Evolutionary conservation across 2,888 invertebrate genomes (phyloP).

Genomic region (Zygaena filipendulae): DNA sequence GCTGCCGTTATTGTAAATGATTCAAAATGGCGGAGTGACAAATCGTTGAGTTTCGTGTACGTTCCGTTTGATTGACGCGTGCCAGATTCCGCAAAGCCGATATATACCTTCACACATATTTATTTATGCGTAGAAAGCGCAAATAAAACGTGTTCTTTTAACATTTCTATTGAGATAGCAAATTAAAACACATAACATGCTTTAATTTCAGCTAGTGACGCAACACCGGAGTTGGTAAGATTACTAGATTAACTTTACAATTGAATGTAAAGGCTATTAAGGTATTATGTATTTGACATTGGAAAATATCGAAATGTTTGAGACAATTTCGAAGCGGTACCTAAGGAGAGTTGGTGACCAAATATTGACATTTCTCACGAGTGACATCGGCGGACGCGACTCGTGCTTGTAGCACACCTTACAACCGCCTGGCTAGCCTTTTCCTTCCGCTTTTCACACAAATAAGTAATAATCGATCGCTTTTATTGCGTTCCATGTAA

Average conservation of each 20-base stretch:
- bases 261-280: slow-evolving; percentile 30
- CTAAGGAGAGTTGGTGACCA: slow-evolving; percentile 35
- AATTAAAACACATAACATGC: too few relatives aligned
- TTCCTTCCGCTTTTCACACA: slow-evolving; percentile 66
- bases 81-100: slow-evolving; percentile 52
- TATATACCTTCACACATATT: slow-evolving; percentile 55
- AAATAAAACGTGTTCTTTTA: slow-evolving; percentile 58
- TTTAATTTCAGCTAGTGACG: too few relatives aligned
- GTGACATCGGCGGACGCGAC: slow-evolving; percentile 41
- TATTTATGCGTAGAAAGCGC: slow-evolving; percentile 64
- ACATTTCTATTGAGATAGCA: slow-evolving; percentile 51
- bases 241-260: too few relatives aligned
- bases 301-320: slow-evolving; percentile 61
- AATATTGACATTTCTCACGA: slow-evolving; percentile 68
- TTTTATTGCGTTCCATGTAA: slow-evolving; percentile 56
- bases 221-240: too few relatives aligned
- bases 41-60: slow-evolving; percentile 54
- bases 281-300: slow-evolving; percentile 51
- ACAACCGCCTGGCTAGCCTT: slow-evolving; percentile 27
- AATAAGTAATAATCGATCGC: slow-evolving; percentile 67
- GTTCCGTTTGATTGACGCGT: slow-evolving; percentile 65
- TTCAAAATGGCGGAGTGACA: slow-evolving; percentile 61
- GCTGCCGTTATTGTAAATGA: slow-evolving; percentile 53
- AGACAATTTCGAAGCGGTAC: slow-evolving; percentile 62
- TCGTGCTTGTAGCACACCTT: slow-evolving; percentile 38